A percentile compares a stretch with the other conserved stretches of the same genome.
These are phyloP conservation scores for Cotesia chilonis DNA, from an alignment of 1,140 invertebrate genomes.

Conservation along the genomic window DNA sequence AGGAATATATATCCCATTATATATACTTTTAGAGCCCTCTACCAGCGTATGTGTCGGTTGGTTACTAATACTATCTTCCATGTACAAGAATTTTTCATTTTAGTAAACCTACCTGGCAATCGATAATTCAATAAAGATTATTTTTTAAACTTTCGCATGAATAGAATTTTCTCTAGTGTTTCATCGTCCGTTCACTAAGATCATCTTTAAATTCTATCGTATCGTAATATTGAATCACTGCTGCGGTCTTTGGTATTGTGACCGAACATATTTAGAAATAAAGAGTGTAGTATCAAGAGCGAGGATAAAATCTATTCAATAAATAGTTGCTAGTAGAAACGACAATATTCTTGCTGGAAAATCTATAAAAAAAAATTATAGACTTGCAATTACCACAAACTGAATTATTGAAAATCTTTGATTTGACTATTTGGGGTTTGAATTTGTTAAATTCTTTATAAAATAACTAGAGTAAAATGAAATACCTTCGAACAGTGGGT, in stretches of 20 bases:
- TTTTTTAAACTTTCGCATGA: constrained; percentile 17
- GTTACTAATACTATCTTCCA: not conserved
- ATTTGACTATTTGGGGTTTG: not conserved
- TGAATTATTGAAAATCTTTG: constrained; percentile 24
- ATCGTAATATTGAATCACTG: constrained; percentile 44
- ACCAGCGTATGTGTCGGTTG: not conserved
- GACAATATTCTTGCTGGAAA: constrained; percentile 31
- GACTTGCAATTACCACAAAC: constrained; percentile 1
- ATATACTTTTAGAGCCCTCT: no score
- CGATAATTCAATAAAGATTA: constrained; percentile 28
- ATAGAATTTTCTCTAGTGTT: constrained; percentile 24
- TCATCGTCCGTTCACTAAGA: constrained; percentile 37
- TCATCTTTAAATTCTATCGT: constrained; percentile 50
- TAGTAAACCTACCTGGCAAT: not conserved
- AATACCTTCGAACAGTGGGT: no score
- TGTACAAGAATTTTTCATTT: constrained; percentile 1
- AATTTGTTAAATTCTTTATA: no score
- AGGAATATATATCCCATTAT: constrained; percentile 7
- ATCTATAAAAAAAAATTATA: constrained; percentile 8
- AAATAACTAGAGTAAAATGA: no score
- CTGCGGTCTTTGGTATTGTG: constrained; percentile 33
- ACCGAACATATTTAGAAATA: constrained; percentile 27
- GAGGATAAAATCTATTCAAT: no score
- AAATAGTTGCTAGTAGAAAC: constrained; percentile 1
- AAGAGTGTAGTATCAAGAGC: no score